A percentile compares a stretch with the other conserved stretches of the same genome.
Conservation (phyloP, 2,888 invertebrate species). For the Adelognathus sp. region DNA sequence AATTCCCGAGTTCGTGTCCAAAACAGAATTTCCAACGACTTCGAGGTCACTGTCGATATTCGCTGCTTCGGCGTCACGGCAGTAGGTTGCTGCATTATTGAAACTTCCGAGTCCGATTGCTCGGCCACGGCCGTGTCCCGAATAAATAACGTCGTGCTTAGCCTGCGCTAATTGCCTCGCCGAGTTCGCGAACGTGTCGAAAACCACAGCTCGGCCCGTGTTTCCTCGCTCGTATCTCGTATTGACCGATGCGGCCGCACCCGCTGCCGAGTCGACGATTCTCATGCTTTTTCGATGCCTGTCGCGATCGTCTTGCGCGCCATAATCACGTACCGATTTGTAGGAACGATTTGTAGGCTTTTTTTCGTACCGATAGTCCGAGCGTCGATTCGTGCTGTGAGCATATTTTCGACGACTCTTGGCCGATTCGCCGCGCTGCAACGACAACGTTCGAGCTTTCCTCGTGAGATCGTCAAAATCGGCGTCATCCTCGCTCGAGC, state of each 20-base stretch:
- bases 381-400: not conserved
- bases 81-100: constrained; percentile 11
- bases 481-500: not conserved
- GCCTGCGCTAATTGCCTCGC: constrained; percentile 10
- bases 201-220: not conserved
- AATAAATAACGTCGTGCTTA: constrained; percentile 23
- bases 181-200: not conserved
- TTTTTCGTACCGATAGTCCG: not conserved
- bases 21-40: constrained; percentile 23
- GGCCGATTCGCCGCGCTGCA: not conserved
- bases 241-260: not conserved
- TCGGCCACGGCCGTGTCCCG: not conserved
- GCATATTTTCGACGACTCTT: not conserved
- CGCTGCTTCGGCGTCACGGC: not conserved
- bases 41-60: not conserved
- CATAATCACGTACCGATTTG: not conserved
- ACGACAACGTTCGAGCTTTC: not conserved
- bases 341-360: not conserved
- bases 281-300: not conserved
- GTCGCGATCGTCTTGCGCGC: not conserved
- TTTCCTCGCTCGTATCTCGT: not conserved
- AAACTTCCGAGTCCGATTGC: not conserved
- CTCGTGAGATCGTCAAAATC: not conserved
- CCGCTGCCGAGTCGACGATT: constrained; percentile 4
- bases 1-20: constrained; percentile 24